Evolutionary conservation across 2,888 invertebrate genomes (phyloP).

Genomic region (Zygogramma bicolorata): DNA sequence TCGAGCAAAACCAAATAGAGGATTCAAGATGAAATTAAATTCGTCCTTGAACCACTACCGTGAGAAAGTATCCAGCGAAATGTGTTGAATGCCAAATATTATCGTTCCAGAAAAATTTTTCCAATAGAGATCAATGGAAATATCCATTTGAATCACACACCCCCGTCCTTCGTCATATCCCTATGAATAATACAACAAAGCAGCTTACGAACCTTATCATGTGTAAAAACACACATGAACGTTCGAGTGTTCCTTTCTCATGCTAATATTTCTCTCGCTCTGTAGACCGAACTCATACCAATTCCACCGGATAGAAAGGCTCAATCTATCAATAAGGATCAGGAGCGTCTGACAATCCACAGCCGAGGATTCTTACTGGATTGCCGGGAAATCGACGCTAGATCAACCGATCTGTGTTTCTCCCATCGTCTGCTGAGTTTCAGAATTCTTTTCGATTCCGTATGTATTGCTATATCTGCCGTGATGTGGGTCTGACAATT

Average conservation of each 20-base stretch:
- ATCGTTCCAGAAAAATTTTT: no score
- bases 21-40: no score
- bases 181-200: constrained; percentile 20
- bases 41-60: no score
- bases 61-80: no score
- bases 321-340: constrained; percentile 64
- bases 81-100: no score
- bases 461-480: constrained; percentile 45
- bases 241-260: constrained; percentile 50
- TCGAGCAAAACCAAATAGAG: no score
- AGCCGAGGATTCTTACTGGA: constrained; percentile 61
- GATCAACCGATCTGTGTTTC: constrained; percentile 54
- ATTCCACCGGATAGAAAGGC: constrained; percentile 34
- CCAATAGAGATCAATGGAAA: no score
- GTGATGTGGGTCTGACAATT: constrained; percentile 59
- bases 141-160: neutral
- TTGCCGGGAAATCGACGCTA: constrained; percentile 58
- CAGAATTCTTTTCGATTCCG: constrained; percentile 39
- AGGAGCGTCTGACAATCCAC: constrained; percentile 60
- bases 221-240: constrained; percentile 52
- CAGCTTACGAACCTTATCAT: constrained; percentile 36
- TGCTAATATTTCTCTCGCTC: constrained; percentile 56
- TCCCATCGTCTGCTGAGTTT: constrained; percentile 45
- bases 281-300: constrained; percentile 35
- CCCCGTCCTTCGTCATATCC: neutral